Conservation (phyloP, 2,113 vertebrate species). For the Saimiri boliviensis region DNA sequence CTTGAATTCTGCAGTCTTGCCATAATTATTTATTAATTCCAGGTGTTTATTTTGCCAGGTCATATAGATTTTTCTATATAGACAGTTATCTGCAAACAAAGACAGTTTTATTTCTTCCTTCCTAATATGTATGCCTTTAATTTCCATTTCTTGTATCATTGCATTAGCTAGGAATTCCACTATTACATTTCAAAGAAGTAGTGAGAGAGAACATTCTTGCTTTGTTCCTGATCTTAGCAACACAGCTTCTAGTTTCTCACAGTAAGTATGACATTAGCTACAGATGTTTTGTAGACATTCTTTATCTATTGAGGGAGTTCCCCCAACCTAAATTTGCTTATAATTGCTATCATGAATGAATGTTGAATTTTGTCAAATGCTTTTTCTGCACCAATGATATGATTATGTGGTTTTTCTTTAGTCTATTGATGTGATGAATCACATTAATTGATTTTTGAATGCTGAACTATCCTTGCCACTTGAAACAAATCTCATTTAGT, state of each 20-base stretch:
- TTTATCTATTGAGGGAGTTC: background rate
- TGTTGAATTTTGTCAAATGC: background rate
- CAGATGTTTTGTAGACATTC: background rate
- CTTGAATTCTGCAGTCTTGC: background rate
- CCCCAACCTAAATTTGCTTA: background rate
- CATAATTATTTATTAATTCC: too few species aligned
- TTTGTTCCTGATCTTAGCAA: background rate
- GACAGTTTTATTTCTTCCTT: background rate
- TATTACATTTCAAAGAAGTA: background rate
- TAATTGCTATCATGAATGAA: background rate
- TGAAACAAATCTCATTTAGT: background rate
- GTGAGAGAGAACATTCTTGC: background rate
- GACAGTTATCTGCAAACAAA: background rate
- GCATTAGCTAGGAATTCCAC: background rate
- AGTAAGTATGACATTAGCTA: background rate
- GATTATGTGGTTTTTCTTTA: background rate
- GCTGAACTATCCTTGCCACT: background rate
- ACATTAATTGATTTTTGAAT: background rate
- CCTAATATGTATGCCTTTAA: background rate
- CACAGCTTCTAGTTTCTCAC: background rate
- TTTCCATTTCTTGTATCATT: background rate
- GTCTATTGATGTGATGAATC: background rate
- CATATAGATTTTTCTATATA: background rate
- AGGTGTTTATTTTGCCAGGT: background rate
- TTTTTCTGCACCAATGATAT: background rate